These are phyloP conservation scores for Python bivittatus DNA, from an alignment of 2,113 vertebrate genomes.

Conservation along the genomic window DNA sequence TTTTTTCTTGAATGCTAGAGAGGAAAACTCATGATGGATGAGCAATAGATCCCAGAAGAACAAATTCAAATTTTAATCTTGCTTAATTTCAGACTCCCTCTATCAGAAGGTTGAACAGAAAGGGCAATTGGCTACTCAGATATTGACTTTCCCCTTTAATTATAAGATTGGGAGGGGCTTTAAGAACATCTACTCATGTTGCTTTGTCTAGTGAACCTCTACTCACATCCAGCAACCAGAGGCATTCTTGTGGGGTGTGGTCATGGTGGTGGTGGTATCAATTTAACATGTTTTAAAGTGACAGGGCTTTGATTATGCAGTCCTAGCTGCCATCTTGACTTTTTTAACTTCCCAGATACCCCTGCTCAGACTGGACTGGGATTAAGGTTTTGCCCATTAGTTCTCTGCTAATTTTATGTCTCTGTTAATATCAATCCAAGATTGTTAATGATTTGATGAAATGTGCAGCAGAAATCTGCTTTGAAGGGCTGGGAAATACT, in stretches of 20 bases:
- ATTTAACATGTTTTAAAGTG: not conserved
- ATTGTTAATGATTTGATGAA: not conserved
- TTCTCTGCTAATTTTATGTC: not conserved
- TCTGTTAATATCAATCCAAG: not conserved
- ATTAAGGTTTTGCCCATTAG: not conserved
- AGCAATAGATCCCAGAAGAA: not conserved
- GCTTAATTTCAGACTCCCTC: not conserved
- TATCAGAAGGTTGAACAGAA: not conserved
- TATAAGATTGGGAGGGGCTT: not conserved
- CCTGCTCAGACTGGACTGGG: not conserved
- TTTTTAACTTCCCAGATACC: not conserved
- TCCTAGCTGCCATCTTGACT: not conserved
- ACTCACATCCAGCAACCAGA: not conserved
- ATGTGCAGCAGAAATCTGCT: not conserved
- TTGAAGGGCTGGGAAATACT: not conserved
- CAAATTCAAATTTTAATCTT: not conserved
- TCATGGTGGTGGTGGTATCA: not conserved
- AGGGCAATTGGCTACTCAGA: not conserved
- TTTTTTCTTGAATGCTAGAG: not conserved
- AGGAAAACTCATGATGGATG: not conserved
- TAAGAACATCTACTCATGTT: not conserved
- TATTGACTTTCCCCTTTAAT: not conserved
- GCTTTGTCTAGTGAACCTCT: not conserved
- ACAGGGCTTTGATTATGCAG: not conserved
- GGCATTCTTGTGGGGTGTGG: not conserved